A percentile compares a stretch with the other conserved stretches of the same genome.
Evolutionary conservation across 2,113 vertebrate genomes (phyloP).

Genomic region (Macrotis lagotis): DNA sequence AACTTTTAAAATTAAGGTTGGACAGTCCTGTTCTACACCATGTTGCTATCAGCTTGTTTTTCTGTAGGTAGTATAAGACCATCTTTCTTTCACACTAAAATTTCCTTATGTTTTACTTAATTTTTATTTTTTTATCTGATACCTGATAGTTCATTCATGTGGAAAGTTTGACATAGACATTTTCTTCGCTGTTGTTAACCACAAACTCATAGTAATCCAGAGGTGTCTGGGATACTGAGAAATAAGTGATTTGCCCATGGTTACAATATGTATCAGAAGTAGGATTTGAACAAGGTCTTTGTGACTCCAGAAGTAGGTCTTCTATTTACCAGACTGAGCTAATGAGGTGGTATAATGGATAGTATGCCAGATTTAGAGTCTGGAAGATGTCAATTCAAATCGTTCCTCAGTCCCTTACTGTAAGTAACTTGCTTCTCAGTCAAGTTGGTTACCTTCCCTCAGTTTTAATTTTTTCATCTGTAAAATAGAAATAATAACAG

Average conservation of each 20-base stretch:
- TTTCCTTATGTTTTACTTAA: background rate
- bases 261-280: background rate
- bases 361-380: background rate
- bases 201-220: background rate
- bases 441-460: background rate
- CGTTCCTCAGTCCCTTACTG: background rate
- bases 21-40: too few relatives aligned
- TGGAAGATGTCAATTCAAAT: background rate
- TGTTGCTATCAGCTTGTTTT: constrained; percentile 41
- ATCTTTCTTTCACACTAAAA: constrained; percentile 57
- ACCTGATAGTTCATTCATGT: background rate
- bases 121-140: background rate
- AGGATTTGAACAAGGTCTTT: background rate
- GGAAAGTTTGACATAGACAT: background rate
- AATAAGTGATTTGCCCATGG: background rate
- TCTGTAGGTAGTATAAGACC: constrained; percentile 56
- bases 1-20: too few relatives aligned
- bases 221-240: background rate
- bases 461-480: background rate
- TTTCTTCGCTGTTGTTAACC: background rate
- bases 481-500: background rate
- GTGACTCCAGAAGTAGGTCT: background rate
- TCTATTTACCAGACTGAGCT: background rate
- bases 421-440: background rate
- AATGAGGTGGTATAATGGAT: background rate